Conservation (phyloP, 2,888 invertebrate genomes). For the Torymus texanus region DNA sequence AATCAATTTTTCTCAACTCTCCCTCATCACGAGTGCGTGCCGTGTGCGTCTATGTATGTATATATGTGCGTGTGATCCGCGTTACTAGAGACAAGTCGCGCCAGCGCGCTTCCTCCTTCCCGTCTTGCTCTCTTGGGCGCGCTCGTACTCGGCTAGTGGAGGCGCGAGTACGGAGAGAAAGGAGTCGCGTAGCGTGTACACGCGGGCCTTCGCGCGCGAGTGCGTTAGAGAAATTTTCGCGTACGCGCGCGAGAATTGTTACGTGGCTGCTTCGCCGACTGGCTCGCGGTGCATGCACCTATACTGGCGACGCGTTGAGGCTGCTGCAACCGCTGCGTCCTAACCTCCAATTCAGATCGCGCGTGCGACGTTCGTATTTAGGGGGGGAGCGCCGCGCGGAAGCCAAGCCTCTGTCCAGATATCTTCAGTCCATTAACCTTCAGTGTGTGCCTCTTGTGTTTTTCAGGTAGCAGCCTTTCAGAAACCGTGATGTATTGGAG, state of each 20-base stretch:
- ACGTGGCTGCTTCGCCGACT: neutral
- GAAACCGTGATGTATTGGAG: constrained; percentile 73
- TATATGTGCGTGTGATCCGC: no score
- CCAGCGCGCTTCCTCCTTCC: neutral
- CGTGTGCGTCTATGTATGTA: no score
- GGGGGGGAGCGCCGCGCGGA: neutral
- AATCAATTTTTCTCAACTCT: no score
- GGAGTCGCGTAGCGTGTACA: neutral
- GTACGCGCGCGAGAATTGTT: neutral
- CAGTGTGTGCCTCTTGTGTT: neutral
- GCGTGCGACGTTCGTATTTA: neutral
- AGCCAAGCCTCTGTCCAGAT: neutral
- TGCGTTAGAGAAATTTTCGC: neutral
- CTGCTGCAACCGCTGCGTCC: constrained; percentile 4
- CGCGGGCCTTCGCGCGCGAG: neutral
- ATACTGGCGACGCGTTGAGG: neutral
- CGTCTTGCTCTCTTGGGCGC: neutral
- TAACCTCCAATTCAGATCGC: constrained; percentile 37
- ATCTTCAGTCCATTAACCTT: no score
- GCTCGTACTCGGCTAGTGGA: neutral
- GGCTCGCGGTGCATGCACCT: neutral
- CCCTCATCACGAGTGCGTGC: no score
- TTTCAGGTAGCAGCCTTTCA: constrained; percentile 50
- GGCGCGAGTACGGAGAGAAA: neutral
- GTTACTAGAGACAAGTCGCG: no score